phyloP scores from a whole-genome alignment of 2,888 invertebrate species.

The Apeira syringaria region DNA sequence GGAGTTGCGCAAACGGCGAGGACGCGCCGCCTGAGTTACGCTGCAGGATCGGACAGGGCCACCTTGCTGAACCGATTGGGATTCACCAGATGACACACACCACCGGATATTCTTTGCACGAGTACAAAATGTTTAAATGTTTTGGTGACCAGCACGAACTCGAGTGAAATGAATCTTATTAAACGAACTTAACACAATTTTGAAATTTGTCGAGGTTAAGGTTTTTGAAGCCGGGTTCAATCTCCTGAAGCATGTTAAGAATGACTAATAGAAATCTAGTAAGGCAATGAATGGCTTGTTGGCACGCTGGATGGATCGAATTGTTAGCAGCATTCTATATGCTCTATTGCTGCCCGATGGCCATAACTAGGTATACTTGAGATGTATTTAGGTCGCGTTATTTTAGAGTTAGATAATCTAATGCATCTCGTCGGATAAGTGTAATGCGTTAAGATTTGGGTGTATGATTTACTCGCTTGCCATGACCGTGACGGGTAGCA shows the following conservation, averaged over 20 bases:
- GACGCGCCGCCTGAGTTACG: conserved; percentile 44
- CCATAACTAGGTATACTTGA: conserved; percentile 1
- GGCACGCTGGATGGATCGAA: conserved; percentile 15
- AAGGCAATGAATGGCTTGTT: conserved; percentile 12
- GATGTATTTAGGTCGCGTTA: background rate
- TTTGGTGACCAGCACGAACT: background rate
- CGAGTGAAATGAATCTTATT: background rate
- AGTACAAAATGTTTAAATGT: conserved; percentile 20
- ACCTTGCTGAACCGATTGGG: conserved; percentile 31
- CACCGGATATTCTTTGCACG: conserved; percentile 33
- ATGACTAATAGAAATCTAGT: conserved; percentile 19
- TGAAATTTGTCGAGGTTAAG: background rate
- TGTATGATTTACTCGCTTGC: conserved; percentile 39
- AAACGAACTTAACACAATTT: no score
- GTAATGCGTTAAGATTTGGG: conserved; percentile 14
- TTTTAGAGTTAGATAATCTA: background rate
- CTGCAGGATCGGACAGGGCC: conserved; percentile 37
- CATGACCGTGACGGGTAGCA: conserved; percentile 43
- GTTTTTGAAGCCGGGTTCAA: conserved; percentile 12
- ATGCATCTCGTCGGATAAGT: background rate
- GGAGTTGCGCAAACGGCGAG: conserved; percentile 59
- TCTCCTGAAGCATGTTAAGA: conserved; percentile 17
- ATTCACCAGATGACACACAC: conserved; percentile 28
- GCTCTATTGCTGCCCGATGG: conserved; percentile 3
- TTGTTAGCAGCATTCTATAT: conserved; percentile 16